Percentiles rank a stretch among this genome's conserved stretches.
These are phyloP conservation scores for fruit fly (Drosophila melanogaster) DNA, from an alignment of 1,140 invertebrate species.

Conservation along the genomic window DNA sequence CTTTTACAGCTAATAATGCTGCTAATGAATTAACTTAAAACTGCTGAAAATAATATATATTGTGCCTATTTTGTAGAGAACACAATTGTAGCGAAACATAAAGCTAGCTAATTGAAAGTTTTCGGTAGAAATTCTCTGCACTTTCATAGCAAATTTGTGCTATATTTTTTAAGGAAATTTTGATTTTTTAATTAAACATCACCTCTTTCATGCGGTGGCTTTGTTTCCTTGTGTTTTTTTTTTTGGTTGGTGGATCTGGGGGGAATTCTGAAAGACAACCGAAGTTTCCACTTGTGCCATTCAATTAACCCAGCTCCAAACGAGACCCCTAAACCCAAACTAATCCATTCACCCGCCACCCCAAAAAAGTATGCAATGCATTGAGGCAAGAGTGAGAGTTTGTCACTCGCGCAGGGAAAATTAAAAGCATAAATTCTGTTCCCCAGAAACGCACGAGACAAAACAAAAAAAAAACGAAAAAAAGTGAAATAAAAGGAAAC, in stretches of 20 bases:
- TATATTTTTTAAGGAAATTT: neutral
- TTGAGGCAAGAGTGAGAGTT: slow-evolving; percentile 27
- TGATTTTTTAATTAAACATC: neutral
- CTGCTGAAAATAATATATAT: neutral
- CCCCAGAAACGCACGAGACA: slow-evolving; percentile 18
- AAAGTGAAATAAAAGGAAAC: neutral
- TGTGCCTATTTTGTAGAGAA: neutral
- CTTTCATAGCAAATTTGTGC: neutral
- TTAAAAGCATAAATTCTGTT: slow-evolving; percentile 50
- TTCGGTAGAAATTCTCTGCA: neutral
- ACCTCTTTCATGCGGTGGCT: neutral
- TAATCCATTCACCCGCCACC: neutral
- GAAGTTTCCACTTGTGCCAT: neutral
- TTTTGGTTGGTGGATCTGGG: neutral
- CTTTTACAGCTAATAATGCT: slow-evolving; percentile 1
- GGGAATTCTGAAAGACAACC: neutral
- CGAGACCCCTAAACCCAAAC: neutral
- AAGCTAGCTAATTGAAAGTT: neutral
- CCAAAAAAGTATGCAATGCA: slow-evolving; percentile 33
- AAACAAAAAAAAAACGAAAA: too few species aligned
- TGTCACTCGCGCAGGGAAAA: slow-evolving; percentile 8
- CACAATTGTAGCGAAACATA: neutral
- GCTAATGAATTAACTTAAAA: too few species aligned
- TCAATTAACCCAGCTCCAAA: neutral
- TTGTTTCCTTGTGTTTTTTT: neutral